These are phyloP conservation scores for Diplodus puntazzo DNA, from an alignment of 2,797 vertebrate genomes.

Conservation along the genomic window DNA sequence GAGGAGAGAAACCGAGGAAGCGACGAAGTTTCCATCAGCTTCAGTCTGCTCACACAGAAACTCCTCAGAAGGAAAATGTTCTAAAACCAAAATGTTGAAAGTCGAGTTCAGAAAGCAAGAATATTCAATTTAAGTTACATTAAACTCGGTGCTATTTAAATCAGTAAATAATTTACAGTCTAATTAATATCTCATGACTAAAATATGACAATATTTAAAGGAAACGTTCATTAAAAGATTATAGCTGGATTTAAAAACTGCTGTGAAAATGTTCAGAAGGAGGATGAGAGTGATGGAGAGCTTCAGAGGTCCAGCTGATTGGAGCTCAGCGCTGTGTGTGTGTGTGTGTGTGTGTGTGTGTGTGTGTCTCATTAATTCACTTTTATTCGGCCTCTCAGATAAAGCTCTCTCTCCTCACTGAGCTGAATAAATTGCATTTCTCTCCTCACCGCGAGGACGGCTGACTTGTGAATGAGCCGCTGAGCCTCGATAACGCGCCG, in stretches of 20 bases:
- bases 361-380: constrained; percentile 47
- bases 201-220: constrained; percentile 1
- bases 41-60: not conserved
- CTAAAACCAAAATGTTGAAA: not conserved
- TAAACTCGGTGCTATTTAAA: not conserved
- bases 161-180: constrained; percentile 5
- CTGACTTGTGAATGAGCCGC: constrained; percentile 41
- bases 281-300: not conserved
- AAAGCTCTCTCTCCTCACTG: constrained; percentile 35
- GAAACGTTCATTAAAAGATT: not conserved
- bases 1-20: too few relatives aligned
- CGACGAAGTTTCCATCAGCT: not conserved
- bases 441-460: constrained; percentile 12
- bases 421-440: constrained; percentile 45
- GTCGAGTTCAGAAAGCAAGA: not conserved
- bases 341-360: not conserved
- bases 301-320: constrained; percentile 26
- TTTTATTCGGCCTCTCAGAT: constrained; percentile 46
- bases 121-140: not conserved
- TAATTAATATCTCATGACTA: not conserved
- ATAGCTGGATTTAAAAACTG: not conserved
- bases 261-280: not conserved
- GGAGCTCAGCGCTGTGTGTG: constrained; percentile 31
- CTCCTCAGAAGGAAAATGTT: not conserved
- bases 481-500: constrained; percentile 8